Evolutionary conservation across 2,888 invertebrate genomes (phyloP), one percentile per base, ranked within the genome.

Genomic region (Hylaea fasciaria): DNA sequence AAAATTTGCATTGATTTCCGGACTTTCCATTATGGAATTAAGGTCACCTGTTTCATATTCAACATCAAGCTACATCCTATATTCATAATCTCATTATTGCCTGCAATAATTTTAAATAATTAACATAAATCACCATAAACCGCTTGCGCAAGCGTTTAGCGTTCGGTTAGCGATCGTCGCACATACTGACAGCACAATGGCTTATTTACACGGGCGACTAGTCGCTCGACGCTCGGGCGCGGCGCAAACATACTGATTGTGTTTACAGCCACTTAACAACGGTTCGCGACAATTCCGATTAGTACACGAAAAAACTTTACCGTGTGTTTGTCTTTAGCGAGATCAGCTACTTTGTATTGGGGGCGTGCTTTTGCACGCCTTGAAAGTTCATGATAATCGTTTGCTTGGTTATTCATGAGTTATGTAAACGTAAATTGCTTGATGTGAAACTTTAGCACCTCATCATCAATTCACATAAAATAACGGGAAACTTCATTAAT

Each of bases 201-300:
- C 66, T 59, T 89, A 80, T 90, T 87, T 85, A 85, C 85, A 81
- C 77, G 74, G 70, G 77, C 81, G 78, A 82, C 77, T 84, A 28
- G 55, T 35, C 60, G 46, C 86, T 81, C 81, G 81, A 83, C 81
- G 85, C 86, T 87, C 89, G 78, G 83, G 85, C 91, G 84, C 86
- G 79, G 61, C 61, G 74, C 85, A 91, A 91, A 91, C 86, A 90
- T 70, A 64, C 82, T 80, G 85, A 90, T 89, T 92, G 91, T 92
- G 91, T 92, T 91, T 92, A 92, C 89, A 86, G 91, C 89, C 91
- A 92, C 86, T 92, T 92, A 92, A 92, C 91, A 78, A 85, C 77
- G 78, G 68, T 72, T 83, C 73, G 91, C 83, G 82, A 91, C 78
- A 89, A 89, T 92, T 91, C 92, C 86, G 88, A 91, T 91, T 88